These are phyloP conservation scores for Sapajus apella DNA, from an alignment of 2,113 vertebrate species.

Conservation along the genomic window DNA sequence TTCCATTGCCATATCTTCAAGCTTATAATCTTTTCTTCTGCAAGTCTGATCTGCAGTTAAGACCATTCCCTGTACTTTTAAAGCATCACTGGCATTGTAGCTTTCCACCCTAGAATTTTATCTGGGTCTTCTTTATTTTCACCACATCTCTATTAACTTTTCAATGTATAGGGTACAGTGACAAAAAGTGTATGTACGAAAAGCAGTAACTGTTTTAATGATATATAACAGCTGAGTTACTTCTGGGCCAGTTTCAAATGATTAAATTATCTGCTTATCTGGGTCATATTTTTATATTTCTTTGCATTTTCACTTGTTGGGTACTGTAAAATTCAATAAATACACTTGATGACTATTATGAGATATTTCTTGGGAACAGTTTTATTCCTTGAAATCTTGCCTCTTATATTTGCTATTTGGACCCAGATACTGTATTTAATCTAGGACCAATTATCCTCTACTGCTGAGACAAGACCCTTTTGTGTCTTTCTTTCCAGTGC, in stretches of 20 bases:
- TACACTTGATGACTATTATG: not conserved
- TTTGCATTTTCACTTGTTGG: not conserved
- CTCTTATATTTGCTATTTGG: not conserved
- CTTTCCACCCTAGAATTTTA: not conserved
- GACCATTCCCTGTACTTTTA: not conserved
- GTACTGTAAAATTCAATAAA: not conserved
- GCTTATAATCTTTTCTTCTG: not conserved
- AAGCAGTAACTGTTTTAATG: not conserved
- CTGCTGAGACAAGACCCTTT: not conserved
- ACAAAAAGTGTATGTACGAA: not conserved
- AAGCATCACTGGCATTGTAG: not conserved
- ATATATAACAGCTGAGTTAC: not conserved
- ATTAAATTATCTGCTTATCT: not conserved
- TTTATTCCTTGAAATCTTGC: not conserved
- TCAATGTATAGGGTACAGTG: not conserved
- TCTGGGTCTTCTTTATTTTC: not conserved
- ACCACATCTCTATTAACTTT: not conserved
- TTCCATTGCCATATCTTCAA: not conserved
- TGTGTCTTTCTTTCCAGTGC: not conserved
- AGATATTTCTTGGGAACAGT: not conserved
- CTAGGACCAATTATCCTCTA: not conserved
- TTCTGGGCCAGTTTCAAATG: not conserved
- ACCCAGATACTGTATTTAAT: not conserved
- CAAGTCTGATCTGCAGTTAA: not conserved
- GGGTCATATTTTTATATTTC: not conserved